Conservation (phyloP, 2,113 vertebrate species). For the Laticauda laticaudata region DNA sequence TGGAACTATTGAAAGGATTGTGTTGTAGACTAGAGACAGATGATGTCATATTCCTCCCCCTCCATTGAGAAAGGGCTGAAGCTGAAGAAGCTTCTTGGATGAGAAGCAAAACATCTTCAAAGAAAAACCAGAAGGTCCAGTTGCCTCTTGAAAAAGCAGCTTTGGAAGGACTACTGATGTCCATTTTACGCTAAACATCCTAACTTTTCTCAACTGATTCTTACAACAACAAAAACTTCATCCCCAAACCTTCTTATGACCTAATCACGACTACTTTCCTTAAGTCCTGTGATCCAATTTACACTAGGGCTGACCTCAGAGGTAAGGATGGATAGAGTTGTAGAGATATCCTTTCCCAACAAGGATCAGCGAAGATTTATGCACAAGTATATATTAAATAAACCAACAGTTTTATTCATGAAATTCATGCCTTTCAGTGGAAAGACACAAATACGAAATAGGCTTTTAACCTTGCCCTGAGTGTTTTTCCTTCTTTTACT, state of each 20-base stretch:
- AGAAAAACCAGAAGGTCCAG: too few species aligned
- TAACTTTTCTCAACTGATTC: background rate
- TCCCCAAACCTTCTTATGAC: background rate
- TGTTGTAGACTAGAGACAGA: too few species aligned
- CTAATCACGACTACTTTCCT: background rate
- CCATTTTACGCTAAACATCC: background rate
- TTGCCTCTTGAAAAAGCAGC: too few species aligned
- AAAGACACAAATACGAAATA: background rate
- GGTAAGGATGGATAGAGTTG: background rate
- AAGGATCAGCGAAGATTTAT: background rate
- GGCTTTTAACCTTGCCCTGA: background rate
- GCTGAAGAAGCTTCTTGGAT: too few species aligned
- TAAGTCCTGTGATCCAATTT: background rate
- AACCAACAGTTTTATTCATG: background rate
- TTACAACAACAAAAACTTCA: background rate
- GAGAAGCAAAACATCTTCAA: too few species aligned
- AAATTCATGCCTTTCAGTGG: background rate
- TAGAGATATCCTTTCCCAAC: background rate
- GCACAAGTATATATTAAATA: background rate
- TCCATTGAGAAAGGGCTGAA: too few species aligned
- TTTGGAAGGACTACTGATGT: background rate
- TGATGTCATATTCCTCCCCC: too few species aligned
- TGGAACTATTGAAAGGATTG: too few species aligned
- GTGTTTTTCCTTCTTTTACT: background rate
- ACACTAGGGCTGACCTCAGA: background rate